Evolutionary conservation across 2,113 vertebrate species (phyloP), one percentile per base, ranked within the genome.

Genomic region (Sinocyclocheilus anophthalmus): DNA sequence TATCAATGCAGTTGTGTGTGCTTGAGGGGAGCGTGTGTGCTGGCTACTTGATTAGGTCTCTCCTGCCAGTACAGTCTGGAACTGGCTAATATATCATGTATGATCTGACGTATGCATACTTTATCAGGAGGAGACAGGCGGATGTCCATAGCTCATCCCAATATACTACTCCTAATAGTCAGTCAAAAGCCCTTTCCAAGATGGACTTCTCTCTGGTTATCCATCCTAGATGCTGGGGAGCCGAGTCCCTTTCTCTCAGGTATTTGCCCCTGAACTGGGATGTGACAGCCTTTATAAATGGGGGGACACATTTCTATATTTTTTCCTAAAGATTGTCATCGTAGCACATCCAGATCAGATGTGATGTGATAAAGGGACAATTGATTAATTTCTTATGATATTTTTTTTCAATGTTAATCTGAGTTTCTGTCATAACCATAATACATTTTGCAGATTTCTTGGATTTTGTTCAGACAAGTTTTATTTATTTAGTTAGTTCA

Each of bases 61-160:
- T 67, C 4, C 81, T 48, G 45, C 61, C 81, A 63, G 30, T 33
- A 87, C 81, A 79, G 87, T 89, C 87, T 90, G 83, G 81, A 87
- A 79, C 85, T 48, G 45, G 45, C 45, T 48, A 3, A 48, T 48
- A 48, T 48, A 12, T 48, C 45, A 48, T 87, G 82, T 63, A 84
- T 88, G 89, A 90, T 89, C 79, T 90, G 83, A 88, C 45, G 7
- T 90, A 87, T 90, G 89, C 83, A 90, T 91, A 88, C 89, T 87
- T 93, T 88, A 87, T 88, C 16, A n/a, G 48, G 10, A 24, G 65
- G 18, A 30, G 24, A 72, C 89, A 90, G 85, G 0, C 70, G 81
- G 86, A 69, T 87, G 57, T 84, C 87, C 81, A 89, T 91, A 87
- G 87, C 88, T 94, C 90, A 90, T 92, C 77, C 89, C 70, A 69